Evolutionary conservation across 2,888 invertebrate genomes (phyloP).

Genomic region (Isoperla grammatica): DNA sequence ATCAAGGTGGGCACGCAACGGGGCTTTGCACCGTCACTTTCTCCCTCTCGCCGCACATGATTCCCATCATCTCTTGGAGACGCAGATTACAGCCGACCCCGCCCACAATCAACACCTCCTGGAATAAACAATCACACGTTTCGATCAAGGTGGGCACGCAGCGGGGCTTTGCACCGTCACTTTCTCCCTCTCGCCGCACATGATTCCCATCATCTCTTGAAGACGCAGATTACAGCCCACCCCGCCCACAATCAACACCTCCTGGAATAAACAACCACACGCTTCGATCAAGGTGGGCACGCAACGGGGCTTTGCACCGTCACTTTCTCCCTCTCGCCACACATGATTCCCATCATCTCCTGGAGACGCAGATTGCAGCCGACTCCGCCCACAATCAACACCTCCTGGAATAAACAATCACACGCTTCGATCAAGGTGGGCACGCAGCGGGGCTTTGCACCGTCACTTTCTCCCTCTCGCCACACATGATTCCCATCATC

Average conservation of each 20-base stretch:
- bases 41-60: constrained; percentile 91
- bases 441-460: no score
- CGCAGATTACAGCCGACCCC: constrained; percentile 53
- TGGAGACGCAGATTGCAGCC: constrained; percentile 70
- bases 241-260: constrained; percentile 62
- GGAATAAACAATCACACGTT: constrained; percentile 92
- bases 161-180: no score
- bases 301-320: no score
- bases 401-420: constrained; percentile 56
- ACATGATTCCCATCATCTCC: constrained; percentile 96
- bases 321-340: constrained; percentile 81
- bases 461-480: no score
- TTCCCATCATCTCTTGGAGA: constrained; percentile 87
- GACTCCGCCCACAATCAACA: constrained; percentile 57
- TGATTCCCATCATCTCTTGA: constrained; percentile 93
- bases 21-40: no score
- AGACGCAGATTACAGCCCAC: constrained; percentile 50
- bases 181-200: constrained; percentile 92
- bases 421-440: no score
- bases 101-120: constrained; percentile 65
- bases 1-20: no score
- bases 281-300: no score
- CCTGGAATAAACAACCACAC: no score
- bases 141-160: no score
- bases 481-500: constrained; percentile 95